These are phyloP conservation scores for Furnarius figulus DNA, from an alignment of 2,113 vertebrate genomes.

Conservation along the genomic window DNA sequence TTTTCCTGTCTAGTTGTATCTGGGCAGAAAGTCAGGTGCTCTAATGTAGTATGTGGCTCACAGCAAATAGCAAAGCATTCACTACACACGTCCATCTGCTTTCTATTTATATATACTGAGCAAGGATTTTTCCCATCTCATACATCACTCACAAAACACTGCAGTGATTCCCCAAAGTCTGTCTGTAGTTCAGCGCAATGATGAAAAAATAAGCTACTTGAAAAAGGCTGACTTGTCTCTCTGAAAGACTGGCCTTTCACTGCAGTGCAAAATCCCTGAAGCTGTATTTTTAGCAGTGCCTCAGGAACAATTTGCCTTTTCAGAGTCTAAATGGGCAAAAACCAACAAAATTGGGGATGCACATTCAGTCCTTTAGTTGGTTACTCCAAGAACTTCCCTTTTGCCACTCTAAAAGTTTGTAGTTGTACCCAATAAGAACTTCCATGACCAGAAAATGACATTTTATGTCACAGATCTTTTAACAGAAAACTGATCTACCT, in stretches of 20 bases:
- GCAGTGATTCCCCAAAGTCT: slow-evolving; percentile 23
- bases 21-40: neutral
- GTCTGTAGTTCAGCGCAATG: neutral
- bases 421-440: neutral
- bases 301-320: neutral
- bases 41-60: neutral
- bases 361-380: neutral
- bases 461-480: neutral
- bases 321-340: neutral
- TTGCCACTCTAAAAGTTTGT: neutral
- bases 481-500: neutral
- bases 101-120: neutral
- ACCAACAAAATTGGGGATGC: neutral
- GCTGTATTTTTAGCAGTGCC: neutral
- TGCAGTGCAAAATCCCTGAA: neutral
- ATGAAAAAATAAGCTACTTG: neutral
- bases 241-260: neutral
- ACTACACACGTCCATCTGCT: neutral
- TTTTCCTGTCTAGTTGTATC: neutral
- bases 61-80: slow-evolving; percentile 26
- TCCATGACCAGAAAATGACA: neutral
- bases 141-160: slow-evolving; percentile 31
- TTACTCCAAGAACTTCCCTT: neutral
- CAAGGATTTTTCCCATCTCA: slow-evolving; percentile 31
- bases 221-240: neutral